Evolutionary conservation across 2,113 vertebrate species (phyloP), one percentile per base, ranked within the genome.

Genomic region (Spea bombifrons): DNA sequence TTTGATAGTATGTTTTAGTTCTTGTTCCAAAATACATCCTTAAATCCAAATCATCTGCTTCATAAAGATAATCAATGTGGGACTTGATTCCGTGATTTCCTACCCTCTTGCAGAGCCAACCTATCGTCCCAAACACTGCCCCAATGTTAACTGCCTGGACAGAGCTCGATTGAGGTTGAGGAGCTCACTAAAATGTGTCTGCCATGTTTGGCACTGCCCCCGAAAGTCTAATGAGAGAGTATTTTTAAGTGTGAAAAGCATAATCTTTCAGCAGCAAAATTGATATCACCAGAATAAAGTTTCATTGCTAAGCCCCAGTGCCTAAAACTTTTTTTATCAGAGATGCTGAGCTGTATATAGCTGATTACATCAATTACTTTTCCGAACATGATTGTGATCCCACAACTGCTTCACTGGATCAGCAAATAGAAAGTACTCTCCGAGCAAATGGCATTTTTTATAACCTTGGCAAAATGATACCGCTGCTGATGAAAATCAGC

Each of bases 361-460:
- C 84, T 88, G 87, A 85, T 87, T 78, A 82, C 70, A 88, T 85
- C 85, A 87, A 85, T 89, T 88, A 88, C 87, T 87, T 89, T 86
- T 86, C 86, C 86, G 88, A 87, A 86, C 82, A 81, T 77, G 84
- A 63, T 84, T 89, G 88, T 89, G 88, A 86, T 92, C 84, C 88
- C 49, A 47, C 76, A 61, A 81, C 83, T 88, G 84, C 88, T 90
- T 88, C 89, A 69, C 83, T 86, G 88, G 87, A 86, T 91, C 89
- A 87, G 88, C 84, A 90, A 90, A 88, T 84, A 87, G 85, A 90
- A 91, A 88, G 86, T 67, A 71, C 68, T 86, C 75, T 43, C 85
- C n/a, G 87, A 88, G 87, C 87, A 89, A 90, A 90, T 83, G 80
- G 81, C 83, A 81, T 88, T 89, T 88, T 30, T 87, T 88, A 89